These are phyloP conservation scores for Erebia epiphron DNA, from an alignment of 2,888 invertebrate species.

Conservation along the genomic window DNA sequence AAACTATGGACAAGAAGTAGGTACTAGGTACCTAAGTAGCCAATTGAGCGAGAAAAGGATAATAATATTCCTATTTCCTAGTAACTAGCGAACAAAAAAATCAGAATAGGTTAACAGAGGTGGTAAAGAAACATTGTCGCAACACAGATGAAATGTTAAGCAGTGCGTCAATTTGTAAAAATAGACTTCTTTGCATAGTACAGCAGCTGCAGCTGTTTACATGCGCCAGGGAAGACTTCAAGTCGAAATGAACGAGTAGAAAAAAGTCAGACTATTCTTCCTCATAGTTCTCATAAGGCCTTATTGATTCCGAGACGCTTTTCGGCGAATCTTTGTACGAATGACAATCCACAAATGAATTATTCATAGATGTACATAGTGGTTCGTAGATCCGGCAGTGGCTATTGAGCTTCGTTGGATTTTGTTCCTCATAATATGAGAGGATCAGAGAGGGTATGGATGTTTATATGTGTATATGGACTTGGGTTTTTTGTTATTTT, in stretches of 20 bases:
- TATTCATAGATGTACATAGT: slow-evolving; percentile 26
- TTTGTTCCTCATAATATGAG: slow-evolving; percentile 19
- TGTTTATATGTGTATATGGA: not conserved
- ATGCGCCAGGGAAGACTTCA: too few species aligned
- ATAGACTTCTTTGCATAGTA: not conserved
- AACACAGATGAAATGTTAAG: too few species aligned
- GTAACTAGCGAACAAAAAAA: too few species aligned
- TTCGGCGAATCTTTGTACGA: slow-evolving; percentile 32
- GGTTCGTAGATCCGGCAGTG: not conserved
- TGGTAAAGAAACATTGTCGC: too few species aligned
- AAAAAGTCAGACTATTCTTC: not conserved
- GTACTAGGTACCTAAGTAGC: too few species aligned
- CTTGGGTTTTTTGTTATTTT: not conserved
- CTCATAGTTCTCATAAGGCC: slow-evolving; percentile 22
- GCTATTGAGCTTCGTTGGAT: slow-evolving; percentile 8
- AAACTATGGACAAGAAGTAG: too few species aligned
- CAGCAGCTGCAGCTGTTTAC: too few species aligned
- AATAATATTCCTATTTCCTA: too few species aligned
- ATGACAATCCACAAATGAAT: slow-evolving; percentile 34
- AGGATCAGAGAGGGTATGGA: not conserved
- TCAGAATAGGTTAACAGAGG: too few species aligned
- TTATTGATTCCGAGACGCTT: slow-evolving; percentile 30
- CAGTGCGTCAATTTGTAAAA: not conserved
- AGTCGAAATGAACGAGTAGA: not conserved
- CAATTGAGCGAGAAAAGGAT: too few species aligned